Conservation (phyloP, 2,113 vertebrate species). For the Dissostichus mawsoni region DNA sequence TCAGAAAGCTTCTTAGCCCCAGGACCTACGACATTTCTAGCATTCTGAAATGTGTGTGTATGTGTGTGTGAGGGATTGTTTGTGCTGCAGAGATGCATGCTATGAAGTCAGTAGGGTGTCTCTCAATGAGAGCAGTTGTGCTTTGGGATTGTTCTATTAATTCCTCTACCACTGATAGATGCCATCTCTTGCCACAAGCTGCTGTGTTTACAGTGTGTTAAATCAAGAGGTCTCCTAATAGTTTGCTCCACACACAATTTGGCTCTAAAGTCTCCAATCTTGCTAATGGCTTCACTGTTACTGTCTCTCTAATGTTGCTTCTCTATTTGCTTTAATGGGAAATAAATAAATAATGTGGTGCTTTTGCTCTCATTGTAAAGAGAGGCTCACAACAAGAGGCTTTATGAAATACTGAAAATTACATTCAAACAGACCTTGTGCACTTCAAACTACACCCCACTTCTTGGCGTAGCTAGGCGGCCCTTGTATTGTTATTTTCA, state of each 20-base stretch:
- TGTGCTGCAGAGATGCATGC: constrained; percentile 20
- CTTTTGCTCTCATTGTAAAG: neutral
- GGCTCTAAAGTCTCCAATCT: neutral
- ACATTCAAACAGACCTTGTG: neutral
- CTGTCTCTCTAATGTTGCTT: neutral
- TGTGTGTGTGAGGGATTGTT: constrained; percentile 8
- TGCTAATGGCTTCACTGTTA: constrained; percentile 14
- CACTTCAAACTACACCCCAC: neutral
- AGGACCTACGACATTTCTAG: constrained; percentile 55
- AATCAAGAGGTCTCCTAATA: constrained; percentile 43
- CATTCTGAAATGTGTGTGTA: constrained; percentile 16
- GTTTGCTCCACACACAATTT: constrained; percentile 7
- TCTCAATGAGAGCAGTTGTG: constrained; percentile 48
- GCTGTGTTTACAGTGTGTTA: constrained; percentile 55
- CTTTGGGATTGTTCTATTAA: constrained; percentile 44
- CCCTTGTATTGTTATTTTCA: neutral
- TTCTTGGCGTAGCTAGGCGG: neutral
- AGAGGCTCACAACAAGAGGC: neutral
- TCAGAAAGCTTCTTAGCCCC: constrained; percentile 77
- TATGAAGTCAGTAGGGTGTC: constrained; percentile 35
- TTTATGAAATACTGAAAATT: neutral
- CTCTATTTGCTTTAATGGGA: neutral
- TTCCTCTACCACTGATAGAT: constrained; percentile 60
- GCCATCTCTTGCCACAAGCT: constrained; percentile 42
- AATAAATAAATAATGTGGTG: neutral